A percentile compares a stretch with the other conserved stretches of the same genome.
phyloP scores from a whole-genome alignment of 1,140 invertebrate species.

The Drosophila quadrilineata region DNA sequence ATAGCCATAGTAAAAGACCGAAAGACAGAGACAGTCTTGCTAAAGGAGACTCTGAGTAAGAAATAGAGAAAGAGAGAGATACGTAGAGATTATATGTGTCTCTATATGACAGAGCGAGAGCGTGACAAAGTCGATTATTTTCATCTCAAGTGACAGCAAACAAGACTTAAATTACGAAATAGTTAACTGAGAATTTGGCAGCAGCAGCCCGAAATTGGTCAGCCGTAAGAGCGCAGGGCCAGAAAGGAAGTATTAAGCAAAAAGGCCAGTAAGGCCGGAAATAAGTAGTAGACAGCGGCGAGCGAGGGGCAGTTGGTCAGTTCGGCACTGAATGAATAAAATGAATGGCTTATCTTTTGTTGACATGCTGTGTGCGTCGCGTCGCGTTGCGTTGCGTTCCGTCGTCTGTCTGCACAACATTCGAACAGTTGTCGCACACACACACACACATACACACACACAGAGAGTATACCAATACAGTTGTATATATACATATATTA shows the following conservation, averaged over 20 bases:
- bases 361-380: too few species aligned
- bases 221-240: background rate
- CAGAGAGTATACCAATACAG: constrained; percentile 14
- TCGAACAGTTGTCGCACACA: constrained; percentile 65
- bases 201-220: background rate
- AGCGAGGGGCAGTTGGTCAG: background rate
- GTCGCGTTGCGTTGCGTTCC: too few species aligned
- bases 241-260: background rate
- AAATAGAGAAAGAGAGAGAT: background rate
- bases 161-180: constrained; percentile 76
- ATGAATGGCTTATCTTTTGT: constrained; percentile 80
- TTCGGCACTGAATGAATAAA: constrained; percentile 71
- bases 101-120: too few species aligned
- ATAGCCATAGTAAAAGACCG: constrained; percentile 3
- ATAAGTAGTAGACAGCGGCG: background rate
- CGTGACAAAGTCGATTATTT: constrained; percentile 76
- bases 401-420: constrained; percentile 77
- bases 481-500: too few species aligned
- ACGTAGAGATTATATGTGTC: background rate
- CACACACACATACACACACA: constrained; percentile 23
- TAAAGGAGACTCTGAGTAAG: too few species aligned
- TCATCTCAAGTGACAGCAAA: constrained; percentile 78
- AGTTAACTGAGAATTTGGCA: constrained; percentile 58
- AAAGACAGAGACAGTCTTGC: background rate
- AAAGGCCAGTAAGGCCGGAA: background rate